These are phyloP conservation scores for Phengaris arion DNA, from an alignment of 2,888 invertebrate genomes.

Conservation along the genomic window DNA sequence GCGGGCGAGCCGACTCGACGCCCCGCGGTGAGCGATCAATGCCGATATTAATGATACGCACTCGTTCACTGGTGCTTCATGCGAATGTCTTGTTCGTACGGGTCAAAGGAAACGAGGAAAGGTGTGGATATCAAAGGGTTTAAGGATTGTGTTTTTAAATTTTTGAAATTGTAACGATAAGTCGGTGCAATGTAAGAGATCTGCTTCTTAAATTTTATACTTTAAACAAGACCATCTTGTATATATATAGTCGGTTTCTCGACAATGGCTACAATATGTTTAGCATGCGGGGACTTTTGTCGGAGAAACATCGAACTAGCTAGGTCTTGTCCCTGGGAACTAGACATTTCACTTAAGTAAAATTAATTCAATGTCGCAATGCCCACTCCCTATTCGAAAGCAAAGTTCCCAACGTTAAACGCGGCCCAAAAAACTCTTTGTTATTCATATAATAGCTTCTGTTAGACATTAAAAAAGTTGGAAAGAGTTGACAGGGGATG, in stretches of 20 bases:
- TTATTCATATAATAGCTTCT: slow-evolving; percentile 28
- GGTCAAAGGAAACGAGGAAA: neutral
- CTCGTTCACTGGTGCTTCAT: slow-evolving; percentile 48
- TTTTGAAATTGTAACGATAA: too few relatives aligned
- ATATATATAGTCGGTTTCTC: too few relatives aligned
- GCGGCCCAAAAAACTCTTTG: neutral
- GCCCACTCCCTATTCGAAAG: neutral
- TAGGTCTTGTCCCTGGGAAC: too few relatives aligned
- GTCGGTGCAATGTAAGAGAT: too few relatives aligned
- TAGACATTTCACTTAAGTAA: neutral
- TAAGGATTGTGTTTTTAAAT: neutral
- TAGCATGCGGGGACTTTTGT: too few relatives aligned
- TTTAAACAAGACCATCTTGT: too few relatives aligned
- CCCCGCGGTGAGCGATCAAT: slow-evolving; percentile 70
- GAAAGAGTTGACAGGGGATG: slow-evolving; percentile 45
- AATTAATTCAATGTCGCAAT: neutral
- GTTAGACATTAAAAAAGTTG: slow-evolving; percentile 40
- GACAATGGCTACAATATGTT: too few relatives aligned
- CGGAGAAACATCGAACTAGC: too few relatives aligned
- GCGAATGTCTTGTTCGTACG: slow-evolving; percentile 60
- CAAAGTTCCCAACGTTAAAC: slow-evolving; percentile 7
- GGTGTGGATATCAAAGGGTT: neutral
- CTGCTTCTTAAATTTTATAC: too few relatives aligned
- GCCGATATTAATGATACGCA: slow-evolving; percentile 65
- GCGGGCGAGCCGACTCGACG: slow-evolving; percentile 53